Base-by-base conservation (phyloP, 2,888 invertebrate genomes). In the Ochropleura leucogaster region DNA sequence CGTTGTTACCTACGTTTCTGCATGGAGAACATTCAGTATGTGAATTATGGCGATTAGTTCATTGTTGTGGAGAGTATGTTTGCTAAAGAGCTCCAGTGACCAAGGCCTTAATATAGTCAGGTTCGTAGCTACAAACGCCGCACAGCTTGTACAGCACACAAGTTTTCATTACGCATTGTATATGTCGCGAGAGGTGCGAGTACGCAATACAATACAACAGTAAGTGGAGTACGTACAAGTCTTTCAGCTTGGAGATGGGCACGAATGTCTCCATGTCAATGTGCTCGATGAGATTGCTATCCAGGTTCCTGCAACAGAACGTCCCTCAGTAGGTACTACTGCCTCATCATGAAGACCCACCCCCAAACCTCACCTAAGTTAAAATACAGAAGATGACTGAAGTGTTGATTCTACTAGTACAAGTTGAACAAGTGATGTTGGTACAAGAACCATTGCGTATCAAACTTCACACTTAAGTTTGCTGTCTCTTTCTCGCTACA, bases 1-100 rank as follows among this genome's bases (percentile, higher is more conserved):
- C 95, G 93, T 99, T 99, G 95, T 99, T 98, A 59, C 98, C 99
- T 86, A 99, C 97, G 96, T 99, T 99, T 89, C 99, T 99, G 95
- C 18, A 90, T 79, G 16, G 16, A 57, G 30, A 4, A 30, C 30
- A 14, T 30, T 14, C 30, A 30, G 3, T n/a, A 53, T 53, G n/a
- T 5, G 5, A 14, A 49, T 9, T 6, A 42, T 42, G 44, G 16
- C 10, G 4, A 44, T 44, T 14, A 12, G 12, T 7, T 10, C 6
- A 60, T 18, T 68, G 14, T 40, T 12, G 5, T 47, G 14, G 16
- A 30, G n/a, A 30, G 14, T n/a, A 60, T 8, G 10, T 20, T 30
- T 30, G 18, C 4, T 30, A 8, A 30, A 46, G 14, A 5, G 60
- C 20, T 16, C 10, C 7, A 16, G 20, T 49, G 49, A 5, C 16